Evolutionary conservation across 2,888 invertebrate species (phyloP), one percentile per base, ranked within the genome.

Genomic region (Himalopsyche japonica): DNA sequence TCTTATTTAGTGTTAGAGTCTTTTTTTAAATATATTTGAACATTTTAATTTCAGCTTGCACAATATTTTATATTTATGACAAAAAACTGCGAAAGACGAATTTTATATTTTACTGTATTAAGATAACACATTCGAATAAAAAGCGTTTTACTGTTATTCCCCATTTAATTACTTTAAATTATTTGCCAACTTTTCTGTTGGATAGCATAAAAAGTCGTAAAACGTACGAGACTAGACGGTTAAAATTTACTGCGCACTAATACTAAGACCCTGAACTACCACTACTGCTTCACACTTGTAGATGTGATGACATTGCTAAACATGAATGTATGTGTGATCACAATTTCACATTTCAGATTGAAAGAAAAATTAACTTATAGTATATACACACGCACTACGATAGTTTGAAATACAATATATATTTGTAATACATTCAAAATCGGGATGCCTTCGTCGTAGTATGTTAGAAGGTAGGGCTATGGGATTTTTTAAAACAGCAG

Each of bases 171-270:
- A 76, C 34, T 76, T 76, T 76, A 76, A 30, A 76, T 76, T 76
- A 30, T 76, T 76, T 34, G 34, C 30, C 76, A 34, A 76, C 34
- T 34, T 76, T 76, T 76, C 76, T 27, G 76, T 34, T 27, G 76
- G 34, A 27, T 10, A 27, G 30, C 76, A 76, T 76, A 34, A 76
- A 76, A 34, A 76, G 76, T 76, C 76, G 76, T 76, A 76, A 76
- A 76, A 76, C 76, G 76, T 76, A 76, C 57, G 34, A 76, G 76
- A 34, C 76, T 76, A 76, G 76, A 76, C 76, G 27, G 76, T 76
- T 76, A 76, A 76, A 76, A 76, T 76, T 76, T 76, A 76, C 34
- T 32, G 30, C 34, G 7, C 76, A 34, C 76, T 30, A 76, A 76
- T 76, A 76, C 34, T 76, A 4, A 43, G 43, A 43, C 43, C 37